Evolutionary conservation across 2,888 invertebrate species (phyloP).

Genomic region (Sylvicola cinctus): DNA sequence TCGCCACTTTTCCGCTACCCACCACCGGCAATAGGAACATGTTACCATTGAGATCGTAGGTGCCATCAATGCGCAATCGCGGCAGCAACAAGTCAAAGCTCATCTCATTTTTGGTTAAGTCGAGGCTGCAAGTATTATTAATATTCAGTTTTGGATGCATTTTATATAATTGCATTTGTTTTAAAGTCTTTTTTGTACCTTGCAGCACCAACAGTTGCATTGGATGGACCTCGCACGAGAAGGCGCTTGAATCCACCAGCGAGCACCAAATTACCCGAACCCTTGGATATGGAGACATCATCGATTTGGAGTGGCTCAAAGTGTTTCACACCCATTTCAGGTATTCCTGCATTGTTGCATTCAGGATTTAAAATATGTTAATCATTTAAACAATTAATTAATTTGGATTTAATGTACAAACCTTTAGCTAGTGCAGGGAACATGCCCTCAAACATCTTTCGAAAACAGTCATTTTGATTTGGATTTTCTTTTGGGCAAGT

Average conservation of each 20-base stretch:
- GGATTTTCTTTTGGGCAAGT: slow-evolving; percentile 30
- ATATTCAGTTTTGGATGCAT: slow-evolving; percentile 1
- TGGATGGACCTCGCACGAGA: slow-evolving; percentile 32
- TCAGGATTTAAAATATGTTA: too few relatives aligned
- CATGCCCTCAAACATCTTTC: slow-evolving; percentile 29
- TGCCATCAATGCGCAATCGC: slow-evolving; percentile 30
- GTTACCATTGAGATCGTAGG: slow-evolving; percentile 36
- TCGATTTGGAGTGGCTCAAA: slow-evolving; percentile 35
- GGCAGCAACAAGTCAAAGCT: slow-evolving; percentile 35
- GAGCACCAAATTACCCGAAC: slow-evolving; percentile 30
- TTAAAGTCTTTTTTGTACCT: slow-evolving; percentile 11
- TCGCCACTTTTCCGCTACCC: slow-evolving; percentile 31
- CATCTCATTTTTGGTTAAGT: slow-evolving; percentile 27
- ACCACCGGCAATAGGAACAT: slow-evolving; percentile 34
- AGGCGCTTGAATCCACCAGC: slow-evolving; percentile 33
- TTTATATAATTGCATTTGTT: background rate
- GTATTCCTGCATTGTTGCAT: too few relatives aligned
- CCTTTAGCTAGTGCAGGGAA: slow-evolving; percentile 35
- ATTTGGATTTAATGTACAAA: slow-evolving; percentile 10
- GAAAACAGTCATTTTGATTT: slow-evolving; percentile 30
- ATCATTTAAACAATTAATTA: background rate
- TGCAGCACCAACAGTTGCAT: slow-evolving; percentile 27
- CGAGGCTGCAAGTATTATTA: slow-evolving; percentile 21
- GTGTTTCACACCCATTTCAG: slow-evolving; percentile 33
- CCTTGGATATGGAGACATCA: slow-evolving; percentile 31